Evolutionary conservation across 2,113 vertebrate species (phyloP).

Genomic region (Myotis brandtii): DNA sequence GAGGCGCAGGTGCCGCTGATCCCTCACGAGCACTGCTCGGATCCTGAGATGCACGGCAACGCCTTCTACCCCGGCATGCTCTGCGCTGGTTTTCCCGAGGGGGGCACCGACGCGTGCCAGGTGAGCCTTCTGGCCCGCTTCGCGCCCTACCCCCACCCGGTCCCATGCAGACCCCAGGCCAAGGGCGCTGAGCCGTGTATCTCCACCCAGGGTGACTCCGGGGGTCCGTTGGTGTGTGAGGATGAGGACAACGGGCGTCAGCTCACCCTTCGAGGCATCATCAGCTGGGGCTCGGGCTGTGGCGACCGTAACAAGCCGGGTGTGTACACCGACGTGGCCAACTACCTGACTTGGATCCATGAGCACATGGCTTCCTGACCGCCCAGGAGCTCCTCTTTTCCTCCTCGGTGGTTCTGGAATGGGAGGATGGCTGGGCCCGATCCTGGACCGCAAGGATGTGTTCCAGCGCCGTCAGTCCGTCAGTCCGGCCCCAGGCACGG

Average conservation of each 20-base stretch:
- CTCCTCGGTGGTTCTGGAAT: background rate
- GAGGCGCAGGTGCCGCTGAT: constrained; percentile 81
- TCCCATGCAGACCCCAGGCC: accelerated
- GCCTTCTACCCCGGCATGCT: constrained; percentile 77
- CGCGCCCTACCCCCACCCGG: background rate
- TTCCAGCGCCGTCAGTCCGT: background rate
- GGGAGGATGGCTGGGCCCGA: background rate
- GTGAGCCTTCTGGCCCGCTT: constrained; percentile 47
- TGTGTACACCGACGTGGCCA: constrained; percentile 87
- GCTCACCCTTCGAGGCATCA: constrained; percentile 85
- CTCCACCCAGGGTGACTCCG: constrained; percentile 90
- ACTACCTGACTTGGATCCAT: constrained; percentile 87
- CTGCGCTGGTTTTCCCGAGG: constrained; percentile 83
- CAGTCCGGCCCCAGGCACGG: too few species aligned
- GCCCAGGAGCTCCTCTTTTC: background rate
- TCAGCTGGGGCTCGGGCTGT: constrained; percentile 93
- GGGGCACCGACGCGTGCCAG: constrained; percentile 83
- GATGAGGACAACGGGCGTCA: background rate
- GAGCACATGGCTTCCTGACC: constrained; percentile 45
- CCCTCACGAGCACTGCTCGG: constrained; percentile 65
- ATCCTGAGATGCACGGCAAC: constrained; percentile 63
- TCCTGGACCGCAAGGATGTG: background rate
- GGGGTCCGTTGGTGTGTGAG: constrained; percentile 88
- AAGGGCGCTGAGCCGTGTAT: background rate
- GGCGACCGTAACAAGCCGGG: constrained; percentile 87